Evolutionary conservation across 2,888 invertebrate genomes (phyloP).

Genomic region (Drosophila kanekoi): DNA sequence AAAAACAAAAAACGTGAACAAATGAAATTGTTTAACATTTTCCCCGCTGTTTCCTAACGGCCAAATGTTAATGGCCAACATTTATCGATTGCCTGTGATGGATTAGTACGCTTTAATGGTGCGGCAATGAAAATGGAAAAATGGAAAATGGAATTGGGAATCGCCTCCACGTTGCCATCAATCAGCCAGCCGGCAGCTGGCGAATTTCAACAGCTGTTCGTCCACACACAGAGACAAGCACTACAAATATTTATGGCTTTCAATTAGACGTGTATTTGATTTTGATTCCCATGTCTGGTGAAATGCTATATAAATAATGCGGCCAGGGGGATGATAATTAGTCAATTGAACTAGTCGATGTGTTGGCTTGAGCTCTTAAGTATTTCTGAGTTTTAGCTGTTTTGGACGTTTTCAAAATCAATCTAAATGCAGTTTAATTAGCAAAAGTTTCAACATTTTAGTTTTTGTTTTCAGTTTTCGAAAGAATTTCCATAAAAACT

Average conservation of each 20-base stretch:
- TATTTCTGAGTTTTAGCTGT: too few species aligned
- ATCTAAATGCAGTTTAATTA: too few species aligned
- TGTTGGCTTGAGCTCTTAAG: too few species aligned
- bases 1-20: slow-evolving; percentile 30
- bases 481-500: too few species aligned
- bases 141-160: slow-evolving; percentile 18
- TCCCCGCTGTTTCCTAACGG: background rate
- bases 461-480: too few species aligned
- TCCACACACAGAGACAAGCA: slow-evolving; percentile 24
- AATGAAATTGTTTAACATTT: slow-evolving; percentile 37
- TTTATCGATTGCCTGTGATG: slow-evolving; percentile 60
- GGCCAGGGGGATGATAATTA: background rate
- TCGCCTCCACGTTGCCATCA: slow-evolving; percentile 39
- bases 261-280: slow-evolving; percentile 47
- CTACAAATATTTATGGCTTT: slow-evolving; percentile 50
- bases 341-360: background rate
- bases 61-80: slow-evolving; percentile 46
- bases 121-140: slow-evolving; percentile 12
- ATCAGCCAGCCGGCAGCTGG: slow-evolving; percentile 58
- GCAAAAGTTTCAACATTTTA: too few species aligned
- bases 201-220: slow-evolving; percentile 55
- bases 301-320: slow-evolving; percentile 13
- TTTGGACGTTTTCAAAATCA: too few species aligned
- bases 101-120: slow-evolving; percentile 38
- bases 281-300: slow-evolving; percentile 19